Percentiles rank a stretch among this genome's conserved stretches.
Evolutionary conservation across 2,113 vertebrate species (phyloP).

Genomic region (Peromyscus californicus): DNA sequence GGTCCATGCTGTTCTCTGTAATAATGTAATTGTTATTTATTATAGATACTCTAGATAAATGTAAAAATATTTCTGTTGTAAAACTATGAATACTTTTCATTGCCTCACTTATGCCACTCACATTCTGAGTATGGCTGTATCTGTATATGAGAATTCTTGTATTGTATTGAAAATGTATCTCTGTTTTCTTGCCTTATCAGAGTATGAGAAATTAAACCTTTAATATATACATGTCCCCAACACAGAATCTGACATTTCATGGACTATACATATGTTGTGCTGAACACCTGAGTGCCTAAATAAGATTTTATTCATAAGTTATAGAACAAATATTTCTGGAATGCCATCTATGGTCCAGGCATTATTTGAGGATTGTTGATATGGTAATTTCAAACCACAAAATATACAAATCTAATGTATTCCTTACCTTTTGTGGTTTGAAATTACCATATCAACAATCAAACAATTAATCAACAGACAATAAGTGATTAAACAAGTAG

Average conservation of each 20-base stretch:
- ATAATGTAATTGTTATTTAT: background rate
- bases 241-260: background rate
- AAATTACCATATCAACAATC: too few species aligned
- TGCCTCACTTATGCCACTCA: background rate
- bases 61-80: background rate
- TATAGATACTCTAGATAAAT: background rate
- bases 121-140: background rate
- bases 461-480: slow-evolving; percentile 22
- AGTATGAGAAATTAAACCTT: background rate
- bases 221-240: background rate
- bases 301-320: slow-evolving; percentile 35
- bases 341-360: background rate
- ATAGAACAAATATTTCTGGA: slow-evolving; percentile 50
- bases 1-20: background rate
- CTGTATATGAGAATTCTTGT: background rate
- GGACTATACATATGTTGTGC: background rate
- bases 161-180: slow-evolving; percentile 36
- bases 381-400: background rate
- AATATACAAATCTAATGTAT: too few species aligned
- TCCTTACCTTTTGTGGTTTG: too few species aligned
- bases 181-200: background rate
- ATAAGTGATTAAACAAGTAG: slow-evolving; percentile 21
- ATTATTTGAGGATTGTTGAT: background rate
- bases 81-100: slow-evolving; percentile 10
- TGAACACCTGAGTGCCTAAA: background rate